A percentile compares a stretch with the other conserved stretches of the same genome.
Conservation (phyloP, 2,888 invertebrate species). For the Opisthograptis luteolata region DNA sequence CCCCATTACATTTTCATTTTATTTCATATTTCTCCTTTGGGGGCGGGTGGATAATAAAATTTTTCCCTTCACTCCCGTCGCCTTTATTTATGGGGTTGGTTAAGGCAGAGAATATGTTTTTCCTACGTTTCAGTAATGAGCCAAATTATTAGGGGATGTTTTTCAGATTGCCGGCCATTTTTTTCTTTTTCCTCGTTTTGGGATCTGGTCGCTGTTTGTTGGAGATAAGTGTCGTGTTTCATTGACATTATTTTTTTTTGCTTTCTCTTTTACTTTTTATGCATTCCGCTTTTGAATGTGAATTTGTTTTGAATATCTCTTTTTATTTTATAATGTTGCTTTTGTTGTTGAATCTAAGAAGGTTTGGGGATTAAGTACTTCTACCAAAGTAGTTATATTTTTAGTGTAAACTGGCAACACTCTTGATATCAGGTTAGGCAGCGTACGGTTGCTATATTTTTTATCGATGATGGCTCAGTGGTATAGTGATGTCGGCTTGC, state of each 20-base stretch:
- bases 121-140: conserved; percentile 79
- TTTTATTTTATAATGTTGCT: conserved; percentile 24
- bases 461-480: too few relatives aligned
- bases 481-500: too few relatives aligned
- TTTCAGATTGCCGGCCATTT: conserved; percentile 64
- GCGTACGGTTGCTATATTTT: too few relatives aligned
- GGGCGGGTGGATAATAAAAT: conserved; percentile 76
- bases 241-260: conserved; percentile 34
- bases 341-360: conserved; percentile 16
- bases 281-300: conserved; percentile 15
- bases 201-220: conserved; percentile 49
- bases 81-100: conserved; percentile 80
- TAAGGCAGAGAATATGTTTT: conserved; percentile 80
- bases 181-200: conserved; percentile 46
- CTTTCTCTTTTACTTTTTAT: conserved; percentile 30
- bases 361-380: too few relatives aligned
- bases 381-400: too few relatives aligned
- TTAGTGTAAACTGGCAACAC: too few relatives aligned
- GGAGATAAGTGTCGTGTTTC: conserved; percentile 65
- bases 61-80: conserved; percentile 76
- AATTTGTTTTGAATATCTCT: conserved; percentile 14
- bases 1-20: conserved; percentile 84
- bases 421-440: too few relatives aligned
- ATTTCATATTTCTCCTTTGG: conserved; percentile 83
- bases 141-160: conserved; percentile 79